Percentiles rank a stretch among this genome's conserved stretches.
These are phyloP conservation scores for Cataglyphis livida DNA, from an alignment of 2,888 invertebrate species.

Conservation along the genomic window DNA sequence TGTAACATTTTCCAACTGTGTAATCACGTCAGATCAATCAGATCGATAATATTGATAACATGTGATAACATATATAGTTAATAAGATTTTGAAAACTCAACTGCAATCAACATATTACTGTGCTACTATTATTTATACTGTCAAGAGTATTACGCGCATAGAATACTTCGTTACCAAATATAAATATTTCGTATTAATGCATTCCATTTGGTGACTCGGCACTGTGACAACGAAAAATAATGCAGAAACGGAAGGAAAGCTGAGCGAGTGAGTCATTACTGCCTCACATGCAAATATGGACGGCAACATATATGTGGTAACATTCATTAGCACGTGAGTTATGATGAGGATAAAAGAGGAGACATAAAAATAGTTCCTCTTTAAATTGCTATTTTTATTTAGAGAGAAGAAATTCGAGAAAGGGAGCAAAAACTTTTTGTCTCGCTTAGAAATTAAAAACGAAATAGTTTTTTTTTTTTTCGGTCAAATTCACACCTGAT, in stretches of 20 bases:
- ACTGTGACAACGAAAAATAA: conserved; percentile 48
- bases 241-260: conserved; percentile 28
- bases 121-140: conserved; percentile 21
- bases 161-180: conserved; percentile 11
- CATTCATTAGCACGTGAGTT: conserved; percentile 49
- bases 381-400: conserved; percentile 47
- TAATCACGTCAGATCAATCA: no score
- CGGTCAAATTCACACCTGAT: not conserved
- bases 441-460: not conserved
- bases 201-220: conserved; percentile 7
- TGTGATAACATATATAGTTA: not conserved
- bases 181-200: conserved; percentile 48
- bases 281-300: conserved; percentile 47
- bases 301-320: conserved; percentile 42
- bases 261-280: conserved; percentile 49
- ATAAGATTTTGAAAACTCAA: not conserved
- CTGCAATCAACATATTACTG: not conserved
- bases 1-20: no score
- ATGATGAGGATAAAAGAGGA: not conserved
- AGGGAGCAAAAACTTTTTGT: not conserved
- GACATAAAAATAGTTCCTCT: not conserved
- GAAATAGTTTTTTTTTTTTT: not conserved
- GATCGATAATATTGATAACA: not conserved
- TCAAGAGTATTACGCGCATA: conserved; percentile 17
- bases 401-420: conserved; percentile 10